Evolutionary conservation across 2,888 invertebrate genomes (phyloP).

Genomic region (Watsonalla cultraria): DNA sequence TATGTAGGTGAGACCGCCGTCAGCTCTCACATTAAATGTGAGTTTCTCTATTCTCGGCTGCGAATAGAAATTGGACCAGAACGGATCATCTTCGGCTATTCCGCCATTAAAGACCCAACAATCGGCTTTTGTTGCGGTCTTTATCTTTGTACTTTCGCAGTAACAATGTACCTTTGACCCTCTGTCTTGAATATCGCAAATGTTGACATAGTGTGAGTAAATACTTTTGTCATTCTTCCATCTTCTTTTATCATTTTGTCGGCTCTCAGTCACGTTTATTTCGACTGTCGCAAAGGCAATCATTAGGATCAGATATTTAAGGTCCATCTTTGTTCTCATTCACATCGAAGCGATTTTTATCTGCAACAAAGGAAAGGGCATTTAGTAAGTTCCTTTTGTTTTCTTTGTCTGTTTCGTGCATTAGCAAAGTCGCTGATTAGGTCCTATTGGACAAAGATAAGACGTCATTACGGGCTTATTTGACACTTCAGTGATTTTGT

Average conservation of each 20-base stretch:
- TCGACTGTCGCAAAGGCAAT: conserved; percentile 68
- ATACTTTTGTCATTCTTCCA: conserved; percentile 66
- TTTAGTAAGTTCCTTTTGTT: conserved; percentile 40
- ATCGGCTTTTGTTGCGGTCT: conserved; percentile 83
- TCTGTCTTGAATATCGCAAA: conserved; percentile 77
- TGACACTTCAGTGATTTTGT: conserved; percentile 30
- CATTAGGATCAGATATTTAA: conserved; percentile 70
- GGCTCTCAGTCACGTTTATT: conserved; percentile 70
- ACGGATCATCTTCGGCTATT: conserved; percentile 83
- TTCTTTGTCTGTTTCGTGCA: conserved; percentile 35
- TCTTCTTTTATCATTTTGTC: conserved; percentile 68
- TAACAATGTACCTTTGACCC: conserved; percentile 82
- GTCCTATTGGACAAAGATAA: conserved; percentile 39
- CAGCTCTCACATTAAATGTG: conserved; percentile 83
- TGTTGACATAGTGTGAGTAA: conserved; percentile 71
- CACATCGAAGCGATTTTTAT: conserved; percentile 52
- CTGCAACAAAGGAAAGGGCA: conserved; percentile 61
- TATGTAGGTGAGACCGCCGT: conserved; percentile 83
- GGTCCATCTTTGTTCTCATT: conserved; percentile 61
- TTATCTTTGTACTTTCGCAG: conserved; percentile 78
- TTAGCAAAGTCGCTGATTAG: conserved; percentile 42
- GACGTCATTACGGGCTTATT: conserved; percentile 35
- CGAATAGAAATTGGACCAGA: conserved; percentile 86
- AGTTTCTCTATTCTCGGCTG: conserved; percentile 84
- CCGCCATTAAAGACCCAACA: conserved; percentile 87